These are phyloP conservation scores for Umimayanthus kanabou DNA, from an alignment of 92 coral and sea anemone genomes.

Conservation along the genomic window DNA sequence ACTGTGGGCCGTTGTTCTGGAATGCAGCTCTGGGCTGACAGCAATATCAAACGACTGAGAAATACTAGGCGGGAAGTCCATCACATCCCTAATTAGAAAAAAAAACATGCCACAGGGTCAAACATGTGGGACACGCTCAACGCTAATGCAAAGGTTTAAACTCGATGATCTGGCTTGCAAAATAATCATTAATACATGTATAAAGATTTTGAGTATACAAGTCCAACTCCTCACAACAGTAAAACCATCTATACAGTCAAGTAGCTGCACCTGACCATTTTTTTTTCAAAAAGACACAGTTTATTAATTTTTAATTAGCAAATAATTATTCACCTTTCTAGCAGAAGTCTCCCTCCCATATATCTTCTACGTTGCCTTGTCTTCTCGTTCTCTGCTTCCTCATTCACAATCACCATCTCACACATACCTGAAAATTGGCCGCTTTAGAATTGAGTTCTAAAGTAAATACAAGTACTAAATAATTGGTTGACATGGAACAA, in stretches of 20 bases:
- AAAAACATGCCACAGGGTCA: background rate
- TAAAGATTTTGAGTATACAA: too few species aligned
- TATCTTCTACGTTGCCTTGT: slow-evolving; percentile 67
- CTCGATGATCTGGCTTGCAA: too few species aligned
- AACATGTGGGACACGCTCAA: background rate
- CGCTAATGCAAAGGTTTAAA: too few species aligned
- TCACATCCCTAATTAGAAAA: slow-evolving; percentile 40
- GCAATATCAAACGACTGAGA: slow-evolving; percentile 95
- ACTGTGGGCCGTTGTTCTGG: slow-evolving; percentile 57
- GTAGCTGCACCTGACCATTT: too few species aligned
- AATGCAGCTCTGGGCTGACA: slow-evolving; percentile 81
- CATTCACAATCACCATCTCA: slow-evolving; percentile 97
- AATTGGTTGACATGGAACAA: too few species aligned
- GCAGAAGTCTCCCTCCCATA: slow-evolving; percentile 58
- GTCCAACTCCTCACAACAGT: too few species aligned
- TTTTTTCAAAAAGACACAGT: too few species aligned
- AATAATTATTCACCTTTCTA: slow-evolving; percentile 47
- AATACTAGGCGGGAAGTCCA: slow-evolving; percentile 57
- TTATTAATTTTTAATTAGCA: too few species aligned
- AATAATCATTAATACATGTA: too few species aligned
- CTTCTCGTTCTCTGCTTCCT: slow-evolving; percentile 94
- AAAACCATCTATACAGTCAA: background rate
- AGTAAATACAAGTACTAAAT: too few species aligned
- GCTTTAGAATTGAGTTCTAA: too few species aligned
- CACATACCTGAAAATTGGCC: slow-evolving; percentile 74